Percentiles rank a stretch among this genome's conserved stretches.
These are phyloP conservation scores for Itoplectis maculator DNA, from an alignment of 2,888 invertebrate species.

Conservation along the genomic window DNA sequence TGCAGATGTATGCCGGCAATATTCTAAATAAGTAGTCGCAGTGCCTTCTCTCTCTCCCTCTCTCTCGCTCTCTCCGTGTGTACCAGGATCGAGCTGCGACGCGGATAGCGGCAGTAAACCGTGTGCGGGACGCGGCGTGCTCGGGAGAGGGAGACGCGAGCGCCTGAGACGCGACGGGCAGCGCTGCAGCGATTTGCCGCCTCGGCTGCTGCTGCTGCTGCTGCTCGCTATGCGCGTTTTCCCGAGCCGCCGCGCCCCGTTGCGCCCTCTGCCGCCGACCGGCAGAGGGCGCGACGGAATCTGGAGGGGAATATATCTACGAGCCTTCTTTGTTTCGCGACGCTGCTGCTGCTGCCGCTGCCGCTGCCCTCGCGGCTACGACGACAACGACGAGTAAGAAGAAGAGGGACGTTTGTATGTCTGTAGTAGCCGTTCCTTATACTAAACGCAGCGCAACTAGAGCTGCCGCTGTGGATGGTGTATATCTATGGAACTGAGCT, in stretches of 20 bases:
- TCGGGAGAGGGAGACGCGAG: constrained; percentile 37
- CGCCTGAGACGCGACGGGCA: constrained; percentile 37
- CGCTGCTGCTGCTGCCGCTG: constrained; percentile 5
- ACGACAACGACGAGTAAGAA: neutral
- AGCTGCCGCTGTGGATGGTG: neutral
- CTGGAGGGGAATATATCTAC: constrained; percentile 50
- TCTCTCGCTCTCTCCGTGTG: too few relatives aligned
- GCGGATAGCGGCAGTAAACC: too few relatives aligned
- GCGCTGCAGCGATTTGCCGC: constrained; percentile 52
- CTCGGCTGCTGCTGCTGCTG: constrained; percentile 44
- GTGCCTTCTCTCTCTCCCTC: too few relatives aligned
- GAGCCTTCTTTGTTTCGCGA: constrained; percentile 46
- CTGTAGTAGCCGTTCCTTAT: neutral
- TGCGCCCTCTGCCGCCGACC: constrained; percentile 34
- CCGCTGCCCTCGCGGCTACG: neutral
- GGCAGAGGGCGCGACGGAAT: constrained; percentile 53
- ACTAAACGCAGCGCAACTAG: neutral
- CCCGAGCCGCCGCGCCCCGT: too few relatives aligned
- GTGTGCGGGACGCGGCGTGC: constrained; percentile 30
- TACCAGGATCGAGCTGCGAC: constrained; percentile 53
- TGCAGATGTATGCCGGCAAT: constrained; percentile 84
- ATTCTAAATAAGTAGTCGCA: constrained; percentile 83
- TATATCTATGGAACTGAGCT: constrained; percentile 56
- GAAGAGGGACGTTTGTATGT: too few relatives aligned
- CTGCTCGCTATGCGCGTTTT: too few relatives aligned